Percentiles rank a stretch among this genome's conserved stretches.
Conservation (phyloP, 2,888 invertebrate genomes). For the Sinotaia quadrata region DNA sequence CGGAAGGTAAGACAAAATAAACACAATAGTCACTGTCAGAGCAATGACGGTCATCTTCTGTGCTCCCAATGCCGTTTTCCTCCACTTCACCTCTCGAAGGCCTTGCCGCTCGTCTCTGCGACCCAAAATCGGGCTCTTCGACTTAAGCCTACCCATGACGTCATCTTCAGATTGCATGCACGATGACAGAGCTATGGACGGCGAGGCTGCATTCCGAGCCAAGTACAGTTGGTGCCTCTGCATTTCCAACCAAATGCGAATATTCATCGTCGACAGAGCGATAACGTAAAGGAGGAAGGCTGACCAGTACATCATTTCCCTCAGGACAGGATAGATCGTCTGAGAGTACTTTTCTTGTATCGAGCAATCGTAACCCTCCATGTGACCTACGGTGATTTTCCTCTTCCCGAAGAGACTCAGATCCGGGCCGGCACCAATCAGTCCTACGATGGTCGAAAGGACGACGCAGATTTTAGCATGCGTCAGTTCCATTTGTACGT, state of each 20-base stretch:
- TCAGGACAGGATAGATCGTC: constrained; percentile 27
- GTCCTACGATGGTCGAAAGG: constrained; percentile 13
- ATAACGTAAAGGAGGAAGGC: constrained; percentile 11
- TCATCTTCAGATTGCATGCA: not conserved
- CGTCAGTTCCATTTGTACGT: constrained; percentile 45
- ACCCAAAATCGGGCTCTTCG: too few species aligned
- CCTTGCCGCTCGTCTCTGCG: too few species aligned
- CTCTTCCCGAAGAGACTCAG: constrained; percentile 35
- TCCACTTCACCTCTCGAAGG: too few species aligned
- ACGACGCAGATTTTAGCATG: constrained; percentile 39
- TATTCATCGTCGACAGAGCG: constrained; percentile 18
- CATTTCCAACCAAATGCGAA: constrained; percentile 30
- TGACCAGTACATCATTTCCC: constrained; percentile 22
- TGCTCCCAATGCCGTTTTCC: not conserved
- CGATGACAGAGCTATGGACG: not conserved
- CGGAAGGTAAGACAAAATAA: constrained; percentile 54
- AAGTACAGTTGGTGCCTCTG: constrained; percentile 23
- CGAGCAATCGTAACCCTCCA: constrained; percentile 38
- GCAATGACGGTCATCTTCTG: constrained; percentile 43
- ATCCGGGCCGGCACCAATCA: constrained; percentile 31
- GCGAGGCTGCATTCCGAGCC: not conserved
- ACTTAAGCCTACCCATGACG: too few species aligned
- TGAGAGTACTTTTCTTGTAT: constrained; percentile 26
- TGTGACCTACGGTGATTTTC: constrained; percentile 9
- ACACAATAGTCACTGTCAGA: constrained; percentile 51